Evolutionary conservation across 2,888 invertebrate genomes (phyloP), one percentile per base, ranked within the genome.

Genomic region (Zygogramma bicolorata): DNA sequence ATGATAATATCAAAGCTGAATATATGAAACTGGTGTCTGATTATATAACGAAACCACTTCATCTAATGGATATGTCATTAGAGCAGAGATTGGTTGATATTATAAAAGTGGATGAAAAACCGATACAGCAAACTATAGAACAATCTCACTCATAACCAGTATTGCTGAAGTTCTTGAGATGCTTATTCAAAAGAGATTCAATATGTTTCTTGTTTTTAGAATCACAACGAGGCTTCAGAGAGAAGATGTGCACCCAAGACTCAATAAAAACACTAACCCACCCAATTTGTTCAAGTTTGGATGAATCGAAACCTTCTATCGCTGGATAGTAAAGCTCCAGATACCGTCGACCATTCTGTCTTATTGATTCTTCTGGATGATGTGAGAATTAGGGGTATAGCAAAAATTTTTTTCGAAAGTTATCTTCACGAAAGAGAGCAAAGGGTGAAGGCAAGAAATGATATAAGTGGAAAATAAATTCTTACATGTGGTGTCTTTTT

Each of bases 71-170:
- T 53, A 53, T 20, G 22, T 15, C 53, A 18, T 18, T 53, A 31
- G 15, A 18, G 31, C 29, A 27, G 34, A 18, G 34, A 31, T 18
- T n/a, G 18, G 18, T 29, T n/a, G n/a, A n/a, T n/a, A n/a, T n/a
- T 38, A 62, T 62, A 25, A 62, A 42, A 62, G 40, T 40, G 62
- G 62, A 62, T 15, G 18, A 15, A 62, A 62, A 10, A 62, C 62
- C 20, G 27, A 29, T 49, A 27, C 18, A 38, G 10, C 49, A 49
- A 63, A 46, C 25, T 63, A 63, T 27, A 63, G 49, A 46, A 27
- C 63, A 25, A 46, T 63, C n/a, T 40, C 63, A 22, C 40, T 63
- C 15, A 63, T 63, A 46, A 63, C 49, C 25, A 40, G 46, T 25
- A 40, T 42, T 22, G 46, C 62, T 27, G 25, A 62, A 62, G 27